Evolutionary conservation across 1,140 invertebrate genomes (phyloP).

Genomic region (Cyclargus thomasi): DNA sequence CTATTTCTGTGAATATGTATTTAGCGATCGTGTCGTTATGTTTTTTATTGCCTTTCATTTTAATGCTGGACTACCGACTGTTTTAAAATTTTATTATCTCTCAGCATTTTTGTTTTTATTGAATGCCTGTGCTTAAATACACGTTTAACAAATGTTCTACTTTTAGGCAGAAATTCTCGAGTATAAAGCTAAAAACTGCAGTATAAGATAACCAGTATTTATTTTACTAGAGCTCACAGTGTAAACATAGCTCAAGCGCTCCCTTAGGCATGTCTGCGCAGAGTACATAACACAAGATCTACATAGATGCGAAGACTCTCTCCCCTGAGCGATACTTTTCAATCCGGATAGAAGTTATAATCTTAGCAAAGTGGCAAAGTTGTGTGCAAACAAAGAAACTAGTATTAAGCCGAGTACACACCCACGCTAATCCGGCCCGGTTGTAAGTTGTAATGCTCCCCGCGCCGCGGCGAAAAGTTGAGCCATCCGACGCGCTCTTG

Average conservation of each 20-base stretch:
- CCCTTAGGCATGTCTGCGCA: neutral
- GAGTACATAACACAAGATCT: conserved; percentile 5
- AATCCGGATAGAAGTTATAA: conserved; percentile 11
- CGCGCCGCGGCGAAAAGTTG: conserved; percentile 52
- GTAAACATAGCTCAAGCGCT: conserved; percentile 13
- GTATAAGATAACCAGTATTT: neutral
- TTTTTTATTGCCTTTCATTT: neutral
- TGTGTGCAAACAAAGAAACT: conserved; percentile 49
- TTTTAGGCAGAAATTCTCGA: neutral
- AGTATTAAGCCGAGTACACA: conserved; percentile 54
- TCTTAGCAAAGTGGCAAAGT: conserved; percentile 23
- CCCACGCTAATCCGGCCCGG: conserved; percentile 44
- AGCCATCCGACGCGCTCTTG: conserved; percentile 50
- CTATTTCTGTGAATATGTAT: conserved; percentile 3
- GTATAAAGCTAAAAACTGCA: neutral
- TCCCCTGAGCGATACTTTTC: conserved; percentile 15
- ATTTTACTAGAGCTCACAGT: conserved; percentile 12
- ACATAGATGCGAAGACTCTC: conserved; percentile 11
- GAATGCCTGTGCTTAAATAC: neutral
- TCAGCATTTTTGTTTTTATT: neutral
- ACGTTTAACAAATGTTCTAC: neutral
- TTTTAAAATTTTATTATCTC: neutral
- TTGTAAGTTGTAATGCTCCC: conserved; percentile 52
- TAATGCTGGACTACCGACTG: neutral
- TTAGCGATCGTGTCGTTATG: neutral